A percentile compares a stretch with the other conserved stretches of the same genome.
phyloP scores from a whole-genome alignment of 2,888 invertebrate species.

The Iselma pallidipennis region DNA sequence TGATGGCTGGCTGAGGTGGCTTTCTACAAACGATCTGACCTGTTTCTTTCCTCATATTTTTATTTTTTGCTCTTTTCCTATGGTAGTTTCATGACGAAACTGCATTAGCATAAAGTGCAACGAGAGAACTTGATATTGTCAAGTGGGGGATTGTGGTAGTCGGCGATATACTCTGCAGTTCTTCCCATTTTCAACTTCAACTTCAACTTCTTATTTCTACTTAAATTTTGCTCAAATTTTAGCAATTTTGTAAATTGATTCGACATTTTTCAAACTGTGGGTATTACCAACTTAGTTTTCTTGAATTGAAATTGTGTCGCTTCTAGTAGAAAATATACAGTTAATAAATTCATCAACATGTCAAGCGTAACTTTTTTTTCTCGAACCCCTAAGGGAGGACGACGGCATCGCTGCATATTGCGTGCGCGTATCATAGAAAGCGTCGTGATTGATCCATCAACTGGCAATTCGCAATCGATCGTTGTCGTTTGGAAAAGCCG shows the following conservation, averaged over 20 bases:
- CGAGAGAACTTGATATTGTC: not conserved
- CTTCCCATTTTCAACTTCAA: not conserved
- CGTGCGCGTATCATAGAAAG: conserved; percentile 12
- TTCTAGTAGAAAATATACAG: not conserved
- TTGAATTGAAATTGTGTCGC: not conserved
- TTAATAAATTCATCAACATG: conserved; percentile 22
- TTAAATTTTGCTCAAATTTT: not conserved
- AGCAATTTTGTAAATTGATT: not conserved
- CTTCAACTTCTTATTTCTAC: too few species aligned
- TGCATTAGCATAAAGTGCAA: conserved; percentile 18
- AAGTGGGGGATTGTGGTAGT: not conserved
- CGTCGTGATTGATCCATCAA: conserved; percentile 22
- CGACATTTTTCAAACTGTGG: too few species aligned
- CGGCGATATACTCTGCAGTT: not conserved
- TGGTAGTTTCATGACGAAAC: not conserved
- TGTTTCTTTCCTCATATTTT: not conserved
- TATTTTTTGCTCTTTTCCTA: not conserved
- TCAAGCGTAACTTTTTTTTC: not conserved
- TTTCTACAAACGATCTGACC: not conserved
- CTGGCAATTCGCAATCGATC: conserved; percentile 11
- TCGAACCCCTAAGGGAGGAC: not conserved
- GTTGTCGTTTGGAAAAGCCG: not conserved
- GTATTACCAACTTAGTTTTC: too few species aligned
- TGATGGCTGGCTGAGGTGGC: not conserved
- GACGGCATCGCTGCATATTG: conserved; percentile 9